Evolutionary conservation across 2,113 vertebrate species (phyloP).

Genomic region (Poeciliopsis prolifica): DNA sequence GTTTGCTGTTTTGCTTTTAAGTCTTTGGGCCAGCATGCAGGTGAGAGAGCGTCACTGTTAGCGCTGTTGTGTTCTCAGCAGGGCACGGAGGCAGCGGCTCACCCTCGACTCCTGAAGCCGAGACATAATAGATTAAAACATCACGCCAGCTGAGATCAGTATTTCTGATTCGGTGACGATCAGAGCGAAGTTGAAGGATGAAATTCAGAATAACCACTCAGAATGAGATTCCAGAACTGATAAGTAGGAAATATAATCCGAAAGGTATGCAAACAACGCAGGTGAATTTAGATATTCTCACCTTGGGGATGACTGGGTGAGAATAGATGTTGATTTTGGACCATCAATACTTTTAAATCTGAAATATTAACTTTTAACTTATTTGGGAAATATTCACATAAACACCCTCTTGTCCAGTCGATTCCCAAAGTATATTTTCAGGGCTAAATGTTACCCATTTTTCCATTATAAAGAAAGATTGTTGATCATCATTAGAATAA

Average conservation of each 20-base stretch:
- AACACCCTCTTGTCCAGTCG: no score
- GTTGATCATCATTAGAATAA: no score
- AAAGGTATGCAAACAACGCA: no score
- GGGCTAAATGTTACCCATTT: no score
- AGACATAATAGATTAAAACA: conserved; percentile 41
- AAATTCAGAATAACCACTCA: conserved; percentile 31
- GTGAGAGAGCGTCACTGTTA: conserved; percentile 30
- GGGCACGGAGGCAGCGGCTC: conserved; percentile 24
- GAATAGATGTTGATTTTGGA: no score
- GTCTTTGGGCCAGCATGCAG: conserved; percentile 46
- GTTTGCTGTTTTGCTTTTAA: conserved; percentile 56
- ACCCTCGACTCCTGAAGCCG: conserved; percentile 27
- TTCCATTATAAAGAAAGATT: no score
- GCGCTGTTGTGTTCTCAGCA: conserved; percentile 26
- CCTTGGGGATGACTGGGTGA: no score
- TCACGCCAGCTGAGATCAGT: conserved; percentile 59
- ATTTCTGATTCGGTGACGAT: conserved; percentile 49
- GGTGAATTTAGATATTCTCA: no score
- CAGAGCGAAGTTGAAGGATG: conserved; percentile 23
- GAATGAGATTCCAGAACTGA: not conserved
- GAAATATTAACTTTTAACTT: no score
- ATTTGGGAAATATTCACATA: no score
- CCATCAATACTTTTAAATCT: no score
- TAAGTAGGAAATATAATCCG: not conserved
- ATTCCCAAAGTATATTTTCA: no score